A percentile compares a stretch with the other conserved stretches of the same genome.
Evolutionary conservation across 1,140 invertebrate genomes (phyloP).

Genomic region (Drepana arcuata): DNA sequence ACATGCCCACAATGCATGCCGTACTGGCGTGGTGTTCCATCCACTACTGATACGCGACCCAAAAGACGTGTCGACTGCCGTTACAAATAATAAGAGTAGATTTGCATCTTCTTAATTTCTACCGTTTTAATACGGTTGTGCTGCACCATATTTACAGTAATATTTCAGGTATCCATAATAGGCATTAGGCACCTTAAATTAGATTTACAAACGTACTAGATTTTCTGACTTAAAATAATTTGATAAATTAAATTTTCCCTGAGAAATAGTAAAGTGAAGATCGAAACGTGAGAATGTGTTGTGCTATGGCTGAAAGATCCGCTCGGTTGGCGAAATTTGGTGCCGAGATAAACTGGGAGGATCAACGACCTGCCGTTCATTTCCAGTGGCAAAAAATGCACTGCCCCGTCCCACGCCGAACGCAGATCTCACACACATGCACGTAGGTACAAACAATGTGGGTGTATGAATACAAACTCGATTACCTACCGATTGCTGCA

Average conservation of each 20-base stretch:
- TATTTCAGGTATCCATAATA: too few species aligned
- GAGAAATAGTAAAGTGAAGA: conserved; percentile 1
- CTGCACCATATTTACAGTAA: too few species aligned
- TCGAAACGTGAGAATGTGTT: conserved; percentile 3
- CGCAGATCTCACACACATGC: conserved; percentile 47
- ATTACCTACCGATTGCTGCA: conserved; percentile 36
- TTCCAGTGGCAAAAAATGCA: conserved; percentile 67
- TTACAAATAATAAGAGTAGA: too few species aligned
- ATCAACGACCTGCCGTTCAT: conserved; percentile 59
- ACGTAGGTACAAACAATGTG: conserved; percentile 15
- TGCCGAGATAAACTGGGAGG: conserved; percentile 52
- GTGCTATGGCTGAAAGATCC: conserved; percentile 40
- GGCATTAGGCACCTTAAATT: too few species aligned
- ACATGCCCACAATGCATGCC: conserved; percentile 31
- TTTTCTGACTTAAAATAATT: too few species aligned
- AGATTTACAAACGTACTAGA: too few species aligned
- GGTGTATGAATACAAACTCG: conserved; percentile 26
- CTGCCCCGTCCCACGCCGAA: conserved; percentile 58
- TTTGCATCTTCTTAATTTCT: too few species aligned
- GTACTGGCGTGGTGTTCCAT: conserved; percentile 10
- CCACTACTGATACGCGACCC: conserved; percentile 13
- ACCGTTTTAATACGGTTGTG: too few species aligned
- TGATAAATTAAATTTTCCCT: too few species aligned
- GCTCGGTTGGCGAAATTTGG: conserved; percentile 54
- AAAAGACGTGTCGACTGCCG: too few species aligned